Base-by-base conservation (phyloP, 2,888 invertebrate species). In the Amphipoea lucens region DNA sequence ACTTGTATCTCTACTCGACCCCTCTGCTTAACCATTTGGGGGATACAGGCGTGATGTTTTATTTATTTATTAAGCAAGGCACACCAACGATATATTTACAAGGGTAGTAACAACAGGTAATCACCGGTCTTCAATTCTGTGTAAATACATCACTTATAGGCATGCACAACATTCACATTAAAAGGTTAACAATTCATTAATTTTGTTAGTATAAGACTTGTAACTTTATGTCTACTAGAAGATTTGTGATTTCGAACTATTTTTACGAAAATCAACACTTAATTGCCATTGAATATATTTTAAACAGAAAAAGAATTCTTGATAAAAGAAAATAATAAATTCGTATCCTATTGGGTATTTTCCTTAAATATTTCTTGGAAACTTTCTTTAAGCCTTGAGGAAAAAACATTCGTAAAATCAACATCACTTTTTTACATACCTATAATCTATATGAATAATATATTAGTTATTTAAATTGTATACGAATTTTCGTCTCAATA, bases 361-460 rank as follows among this genome's bases (percentile, higher is more conserved):
- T 12, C 54, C 54, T 40, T 11, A 68, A 29, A 29, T 23, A 20
- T 40, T 80, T 68, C 75, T 80, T 45, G 17, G 36, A 77, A 81
- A 77, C 51, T 78, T 69, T 84, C 68, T 69, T 69, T 65, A 63
- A 72, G 17, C 57, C 11, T 60, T 71, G 20, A 83, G 78, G 78
- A 83, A 83, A 77, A 79, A n/a, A 5, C n/a, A 42, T 62, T 29
- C 48, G n/a, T 29, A n/a, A 57, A 51, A 60, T 66, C 40, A 29
- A n/a, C 20, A 72, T 0, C 0, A 20, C 51, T 42, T 74, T 66
- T n/a, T 60, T 11, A 60, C 11, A 11, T 60, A n/a, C n/a, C 36
- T 29, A 29, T 29, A 29, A 29, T 29, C 29, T 40, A 7, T 57
- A 6, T 23, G 4, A 70, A n/a, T 40, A 51, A 57, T 29, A 48